phyloP scores from a whole-genome alignment of 1,140 invertebrate species.

The Gonatopus flavifemur region DNA sequence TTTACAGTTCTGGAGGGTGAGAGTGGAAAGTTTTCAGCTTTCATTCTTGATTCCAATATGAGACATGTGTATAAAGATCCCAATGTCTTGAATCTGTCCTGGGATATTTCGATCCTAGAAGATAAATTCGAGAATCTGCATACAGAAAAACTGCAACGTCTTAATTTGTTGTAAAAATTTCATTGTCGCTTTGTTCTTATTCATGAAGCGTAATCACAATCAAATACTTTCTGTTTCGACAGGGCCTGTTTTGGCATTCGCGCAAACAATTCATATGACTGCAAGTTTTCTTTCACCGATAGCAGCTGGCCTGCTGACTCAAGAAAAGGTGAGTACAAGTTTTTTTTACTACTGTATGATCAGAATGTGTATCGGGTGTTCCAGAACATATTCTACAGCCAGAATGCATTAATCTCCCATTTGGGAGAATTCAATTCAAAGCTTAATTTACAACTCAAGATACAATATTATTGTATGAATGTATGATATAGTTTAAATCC shows the following conservation, averaged over 20 bases:
- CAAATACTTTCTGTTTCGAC: slow-evolving; percentile 12
- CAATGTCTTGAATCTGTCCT: no score
- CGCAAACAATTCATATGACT: slow-evolving; percentile 76
- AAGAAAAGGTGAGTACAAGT: slow-evolving; percentile 56
- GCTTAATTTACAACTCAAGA: background rate
- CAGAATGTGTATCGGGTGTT: no score
- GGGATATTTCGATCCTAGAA: no score
- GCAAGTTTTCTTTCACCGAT: slow-evolving; percentile 72
- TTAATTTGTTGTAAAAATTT: background rate
- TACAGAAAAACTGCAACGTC: no score
- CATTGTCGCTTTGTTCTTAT: background rate
- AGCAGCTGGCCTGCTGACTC: slow-evolving; percentile 62
- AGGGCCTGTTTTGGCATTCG: slow-evolving; percentile 72
- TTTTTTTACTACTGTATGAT: slow-evolving; percentile 2
- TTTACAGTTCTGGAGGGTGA: no score
- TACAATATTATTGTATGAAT: background rate
- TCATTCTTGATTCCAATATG: no score
- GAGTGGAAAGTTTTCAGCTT: no score
- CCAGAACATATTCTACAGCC: background rate
- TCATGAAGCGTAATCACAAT: background rate
- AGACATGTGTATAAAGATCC: no score
- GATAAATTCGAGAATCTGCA: no score
- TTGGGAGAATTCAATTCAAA: background rate
- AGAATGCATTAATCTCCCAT: no score
- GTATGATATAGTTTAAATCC: background rate